Evolutionary conservation across 2,113 vertebrate species (phyloP).

Genomic region (Nipponia nippon): DNA sequence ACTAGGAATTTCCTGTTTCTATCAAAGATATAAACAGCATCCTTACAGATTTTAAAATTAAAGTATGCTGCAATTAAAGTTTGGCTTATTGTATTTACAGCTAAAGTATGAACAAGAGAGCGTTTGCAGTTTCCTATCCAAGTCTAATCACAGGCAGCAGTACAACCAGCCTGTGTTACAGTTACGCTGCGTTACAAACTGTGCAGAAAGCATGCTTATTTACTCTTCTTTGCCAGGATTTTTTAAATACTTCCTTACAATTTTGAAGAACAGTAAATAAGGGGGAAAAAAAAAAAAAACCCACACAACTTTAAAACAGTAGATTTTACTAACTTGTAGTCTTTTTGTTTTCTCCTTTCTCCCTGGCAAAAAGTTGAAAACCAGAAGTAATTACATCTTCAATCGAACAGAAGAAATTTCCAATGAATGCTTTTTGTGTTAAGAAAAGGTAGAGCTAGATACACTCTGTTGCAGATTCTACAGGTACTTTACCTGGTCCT

Average conservation of each 20-base stretch:
- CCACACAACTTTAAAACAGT: background rate
- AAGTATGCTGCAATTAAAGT: background rate
- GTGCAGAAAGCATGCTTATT: background rate
- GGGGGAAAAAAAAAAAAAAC: fast-evolving
- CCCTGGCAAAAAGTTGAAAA: background rate
- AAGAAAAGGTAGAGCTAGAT: background rate
- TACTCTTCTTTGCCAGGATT: background rate
- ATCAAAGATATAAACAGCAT: background rate
- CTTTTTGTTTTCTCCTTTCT: fast-evolving
- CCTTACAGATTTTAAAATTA: background rate
- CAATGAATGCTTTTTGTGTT: background rate
- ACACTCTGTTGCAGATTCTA: background rate
- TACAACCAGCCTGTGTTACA: background rate
- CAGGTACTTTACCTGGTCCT: conserved; percentile 72
- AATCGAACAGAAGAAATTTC: background rate
- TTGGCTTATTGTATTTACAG: background rate
- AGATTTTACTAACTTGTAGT: background rate
- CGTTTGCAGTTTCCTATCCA: background rate
- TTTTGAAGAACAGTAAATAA: background rate
- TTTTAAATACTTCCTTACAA: background rate
- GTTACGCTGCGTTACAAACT: background rate
- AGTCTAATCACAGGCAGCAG: background rate
- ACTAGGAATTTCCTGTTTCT: background rate
- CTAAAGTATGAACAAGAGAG: background rate
- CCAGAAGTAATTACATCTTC: background rate